Evolutionary conservation across 2,113 vertebrate genomes (phyloP).

Genomic region (Platysternon megacephalum): DNA sequence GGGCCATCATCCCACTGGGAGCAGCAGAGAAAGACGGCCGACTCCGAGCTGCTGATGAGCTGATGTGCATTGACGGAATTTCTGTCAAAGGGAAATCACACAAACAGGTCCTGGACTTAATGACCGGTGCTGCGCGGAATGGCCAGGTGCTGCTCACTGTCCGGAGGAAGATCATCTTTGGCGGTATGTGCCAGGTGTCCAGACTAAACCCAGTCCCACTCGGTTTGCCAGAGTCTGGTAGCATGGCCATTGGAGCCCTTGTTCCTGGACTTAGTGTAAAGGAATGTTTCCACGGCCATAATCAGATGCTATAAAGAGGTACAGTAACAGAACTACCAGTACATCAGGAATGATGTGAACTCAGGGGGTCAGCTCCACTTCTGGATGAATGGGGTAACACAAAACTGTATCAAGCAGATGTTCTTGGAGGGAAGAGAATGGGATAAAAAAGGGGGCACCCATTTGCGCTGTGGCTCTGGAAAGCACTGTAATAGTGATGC

Average conservation of each 20-base stretch:
- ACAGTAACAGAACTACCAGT: accelerated
- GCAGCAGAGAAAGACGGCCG: conserved; percentile 95
- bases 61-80: conserved; percentile 95
- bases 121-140: conserved; percentile 96
- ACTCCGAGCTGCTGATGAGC: conserved; percentile 93
- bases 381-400: background rate
- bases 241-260: background rate
- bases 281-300: accelerated
- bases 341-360: background rate
- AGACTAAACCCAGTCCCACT: background rate
- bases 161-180: conserved; percentile 86
- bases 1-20: conserved; percentile 95
- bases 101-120: conserved; percentile 96
- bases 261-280: background rate
- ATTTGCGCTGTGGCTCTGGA: background rate
- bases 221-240: conserved; percentile 55
- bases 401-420: background rate
- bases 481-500: background rate
- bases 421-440: background rate
- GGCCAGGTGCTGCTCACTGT: conserved; percentile 96
- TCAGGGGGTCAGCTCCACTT: background rate
- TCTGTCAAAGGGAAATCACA: conserved; percentile 95
- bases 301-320: background rate
- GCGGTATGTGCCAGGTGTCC: conserved; percentile 79
- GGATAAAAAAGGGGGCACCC: background rate